Conservation (phyloP, 2,113 vertebrate species). For the Centropristis striata region DNA sequence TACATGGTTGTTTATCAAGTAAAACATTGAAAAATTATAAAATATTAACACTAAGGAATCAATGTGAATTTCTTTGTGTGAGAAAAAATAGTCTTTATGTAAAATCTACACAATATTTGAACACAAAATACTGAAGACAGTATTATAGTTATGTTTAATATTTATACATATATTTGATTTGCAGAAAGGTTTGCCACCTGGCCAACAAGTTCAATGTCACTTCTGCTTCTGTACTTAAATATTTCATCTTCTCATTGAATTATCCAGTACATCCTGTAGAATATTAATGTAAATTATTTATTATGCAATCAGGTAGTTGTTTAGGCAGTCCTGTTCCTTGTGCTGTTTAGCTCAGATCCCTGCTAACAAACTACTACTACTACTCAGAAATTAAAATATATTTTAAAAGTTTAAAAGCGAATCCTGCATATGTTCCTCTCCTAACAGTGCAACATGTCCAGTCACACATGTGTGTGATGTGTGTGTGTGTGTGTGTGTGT, state of each 20-base stretch:
- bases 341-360: slow-evolving; percentile 1
- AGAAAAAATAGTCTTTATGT: too few species aligned
- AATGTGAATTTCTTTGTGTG: not conserved
- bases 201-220: not conserved
- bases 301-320: not conserved
- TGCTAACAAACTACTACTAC: slow-evolving; percentile 1
- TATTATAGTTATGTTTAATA: too few species aligned
- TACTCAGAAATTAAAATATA: too few species aligned
- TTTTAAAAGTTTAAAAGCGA: too few species aligned
- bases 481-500: too few species aligned
- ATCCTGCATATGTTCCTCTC: slow-evolving; percentile 8
- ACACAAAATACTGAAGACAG: not conserved
- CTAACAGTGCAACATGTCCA: not conserved
- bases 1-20: not conserved
- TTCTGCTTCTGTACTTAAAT: not conserved
- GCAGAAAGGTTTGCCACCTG: not conserved
- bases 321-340: not conserved
- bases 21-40: not conserved
- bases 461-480: not conserved
- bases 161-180: too few species aligned
- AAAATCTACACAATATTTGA: not conserved
- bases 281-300: not conserved
- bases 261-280: too few species aligned
- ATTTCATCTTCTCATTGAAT: not conserved
- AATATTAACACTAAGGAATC: not conserved